phyloP scores from a whole-genome alignment of 2,797 vertebrate genomes.

The Sebastiscus tertius region DNA sequence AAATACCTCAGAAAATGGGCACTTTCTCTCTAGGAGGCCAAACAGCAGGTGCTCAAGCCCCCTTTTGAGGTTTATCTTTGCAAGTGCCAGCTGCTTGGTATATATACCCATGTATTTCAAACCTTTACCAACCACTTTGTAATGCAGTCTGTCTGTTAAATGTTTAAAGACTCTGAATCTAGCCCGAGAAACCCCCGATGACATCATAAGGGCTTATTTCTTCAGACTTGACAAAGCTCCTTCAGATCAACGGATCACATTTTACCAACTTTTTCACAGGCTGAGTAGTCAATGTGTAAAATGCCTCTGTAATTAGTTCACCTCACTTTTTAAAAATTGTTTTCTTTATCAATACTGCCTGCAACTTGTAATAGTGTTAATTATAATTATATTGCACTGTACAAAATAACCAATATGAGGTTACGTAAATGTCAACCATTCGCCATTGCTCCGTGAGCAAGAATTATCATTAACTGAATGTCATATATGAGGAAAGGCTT shows the following conservation, averaged over 20 bases:
- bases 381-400: not conserved
- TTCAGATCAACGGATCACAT: not conserved
- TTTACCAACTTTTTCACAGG: not conserved
- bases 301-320: not conserved
- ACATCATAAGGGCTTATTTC: not conserved
- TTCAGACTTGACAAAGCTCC: not conserved
- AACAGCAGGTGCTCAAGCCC: too few relatives aligned
- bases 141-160: not conserved
- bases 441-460: not conserved
- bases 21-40: too few relatives aligned
- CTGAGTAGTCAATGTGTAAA: not conserved
- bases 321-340: not conserved
- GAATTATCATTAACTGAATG: not conserved
- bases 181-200: not conserved
- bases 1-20: too few relatives aligned
- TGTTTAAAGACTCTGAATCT: not conserved
- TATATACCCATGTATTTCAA: not conserved
- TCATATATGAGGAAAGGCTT: not conserved
- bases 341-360: not conserved
- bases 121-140: not conserved
- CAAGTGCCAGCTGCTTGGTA: too few relatives aligned
- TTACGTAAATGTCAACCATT: conserved; percentile 5
- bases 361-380: not conserved
- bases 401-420: not conserved
- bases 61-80: too few relatives aligned